Evolutionary conservation across 2,797 vertebrate genomes (phyloP).

Genomic region (Schizothorax lantsangensis): DNA sequence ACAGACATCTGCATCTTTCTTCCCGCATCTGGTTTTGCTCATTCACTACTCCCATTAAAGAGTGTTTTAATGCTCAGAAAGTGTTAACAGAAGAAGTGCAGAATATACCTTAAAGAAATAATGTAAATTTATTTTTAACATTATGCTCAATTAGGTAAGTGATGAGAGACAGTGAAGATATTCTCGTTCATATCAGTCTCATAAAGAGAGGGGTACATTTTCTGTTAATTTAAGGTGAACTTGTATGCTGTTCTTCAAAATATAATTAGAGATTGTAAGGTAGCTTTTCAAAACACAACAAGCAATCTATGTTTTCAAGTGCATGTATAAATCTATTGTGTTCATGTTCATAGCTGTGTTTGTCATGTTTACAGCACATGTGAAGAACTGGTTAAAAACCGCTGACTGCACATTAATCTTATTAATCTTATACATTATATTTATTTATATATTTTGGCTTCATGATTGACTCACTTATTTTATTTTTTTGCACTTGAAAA

Average conservation of each 20-base stretch:
- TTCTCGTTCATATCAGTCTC: neutral
- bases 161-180: neutral
- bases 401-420: too few relatives aligned
- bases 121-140: neutral
- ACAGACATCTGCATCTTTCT: neutral
- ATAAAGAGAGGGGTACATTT: neutral
- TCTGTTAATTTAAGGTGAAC: neutral
- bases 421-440: too few relatives aligned
- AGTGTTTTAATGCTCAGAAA: neutral
- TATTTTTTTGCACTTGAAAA: too few relatives aligned
- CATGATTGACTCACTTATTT: too few relatives aligned
- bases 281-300: too few relatives aligned
- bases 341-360: too few relatives aligned
- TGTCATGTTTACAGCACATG: too few relatives aligned
- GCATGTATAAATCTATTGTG: too few relatives aligned
- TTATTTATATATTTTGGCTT: too few relatives aligned
- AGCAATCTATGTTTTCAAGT: too few relatives aligned
- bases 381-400: too few relatives aligned
- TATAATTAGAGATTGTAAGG: too few relatives aligned
- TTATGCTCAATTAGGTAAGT: neutral
- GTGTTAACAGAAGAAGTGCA: neutral
- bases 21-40: neutral
- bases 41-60: neutral
- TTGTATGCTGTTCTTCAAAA: neutral
- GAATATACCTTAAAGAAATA: neutral